Evolutionary conservation across 1,140 invertebrate genomes (phyloP), one percentile per base, ranked within the genome.

Genomic region (Lepidurus couesii): DNA sequence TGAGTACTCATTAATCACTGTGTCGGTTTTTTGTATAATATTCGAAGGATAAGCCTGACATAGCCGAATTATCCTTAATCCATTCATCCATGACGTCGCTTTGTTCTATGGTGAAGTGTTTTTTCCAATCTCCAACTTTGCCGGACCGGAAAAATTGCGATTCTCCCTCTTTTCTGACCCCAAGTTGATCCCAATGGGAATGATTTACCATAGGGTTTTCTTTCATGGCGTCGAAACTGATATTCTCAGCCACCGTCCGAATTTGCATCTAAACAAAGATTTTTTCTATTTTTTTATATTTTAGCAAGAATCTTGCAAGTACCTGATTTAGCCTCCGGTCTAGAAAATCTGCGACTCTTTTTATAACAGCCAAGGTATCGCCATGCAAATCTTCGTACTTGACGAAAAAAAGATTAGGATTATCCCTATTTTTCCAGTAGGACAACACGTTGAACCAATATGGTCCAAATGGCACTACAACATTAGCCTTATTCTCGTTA

Each of bases 371-470:
- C 73, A 74, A 34, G 1, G 75, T n/a, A 43, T 79, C 73, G 7
- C 44, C 74, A 13, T 79, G 78, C 10, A 79, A 42, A 34, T 79
- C 78, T 45, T 79, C 78, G 26, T 79, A 79, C 21, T 24, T 79
- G 0, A 79, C 42, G 16, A 79, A 79, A 11, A 77, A 24, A 6
- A 79, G 24, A 43, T 79, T 79, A 7, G 65, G 78, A 75, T 79
- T 73, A 34, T 79, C 78, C 1, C 78, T 13, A 1, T 44, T 26
- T 16, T n/a, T 76, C 78, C 78, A 79, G 42, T 74, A 79, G 9
- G 78, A 79, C 9, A 79, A 74, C 4, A 79, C 74, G n/a, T 79
- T 79, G 53, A 74, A 73, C 78, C 78, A 79, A 26, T 77, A 79
- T 44, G 78, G 75, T 42, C 78, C 78, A 47, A 78, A 79, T 11